Evolutionary conservation across 2,888 invertebrate species (phyloP).

Genomic region (Neoaliturus tenellus): DNA sequence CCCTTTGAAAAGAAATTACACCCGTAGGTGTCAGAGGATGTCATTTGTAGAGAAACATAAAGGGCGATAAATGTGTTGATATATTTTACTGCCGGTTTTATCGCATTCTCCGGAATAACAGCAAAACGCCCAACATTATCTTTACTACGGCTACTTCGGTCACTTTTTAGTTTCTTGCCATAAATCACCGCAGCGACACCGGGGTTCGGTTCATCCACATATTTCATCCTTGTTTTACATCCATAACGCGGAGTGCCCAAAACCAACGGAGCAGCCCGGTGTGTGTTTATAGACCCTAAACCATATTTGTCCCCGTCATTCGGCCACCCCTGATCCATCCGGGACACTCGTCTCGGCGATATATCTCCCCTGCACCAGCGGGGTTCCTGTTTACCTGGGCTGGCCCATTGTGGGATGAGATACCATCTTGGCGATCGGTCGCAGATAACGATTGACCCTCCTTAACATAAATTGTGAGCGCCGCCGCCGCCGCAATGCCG

Average conservation of each 20-base stretch:
- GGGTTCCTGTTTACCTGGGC: conserved; percentile 34
- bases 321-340: conserved; percentile 22
- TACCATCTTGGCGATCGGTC: conserved; percentile 31
- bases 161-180: neutral
- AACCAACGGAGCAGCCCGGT: conserved; percentile 35
- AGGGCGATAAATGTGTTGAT: conserved; percentile 32
- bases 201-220: neutral
- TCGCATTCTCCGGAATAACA: neutral
- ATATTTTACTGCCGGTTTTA: conserved; percentile 6
- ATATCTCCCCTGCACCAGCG: conserved; percentile 11
- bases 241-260: neutral
- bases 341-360: too few species aligned
- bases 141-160: conserved; percentile 14
- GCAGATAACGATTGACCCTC: conserved; percentile 46
- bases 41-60: conserved; percentile 15
- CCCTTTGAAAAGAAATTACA: neutral
- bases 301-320: conserved; percentile 2
- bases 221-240: conserved; percentile 34
- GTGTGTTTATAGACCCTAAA: conserved; percentile 39
- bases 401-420: conserved; percentile 26
- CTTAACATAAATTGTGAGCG: conserved; percentile 48
- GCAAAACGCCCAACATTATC: neutral
- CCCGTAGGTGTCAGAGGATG: conserved; percentile 21
- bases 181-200: neutral
- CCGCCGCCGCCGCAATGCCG: neutral